phyloP scores from a whole-genome alignment of 2,113 vertebrate species.

The Hemiprocne comata region DNA sequence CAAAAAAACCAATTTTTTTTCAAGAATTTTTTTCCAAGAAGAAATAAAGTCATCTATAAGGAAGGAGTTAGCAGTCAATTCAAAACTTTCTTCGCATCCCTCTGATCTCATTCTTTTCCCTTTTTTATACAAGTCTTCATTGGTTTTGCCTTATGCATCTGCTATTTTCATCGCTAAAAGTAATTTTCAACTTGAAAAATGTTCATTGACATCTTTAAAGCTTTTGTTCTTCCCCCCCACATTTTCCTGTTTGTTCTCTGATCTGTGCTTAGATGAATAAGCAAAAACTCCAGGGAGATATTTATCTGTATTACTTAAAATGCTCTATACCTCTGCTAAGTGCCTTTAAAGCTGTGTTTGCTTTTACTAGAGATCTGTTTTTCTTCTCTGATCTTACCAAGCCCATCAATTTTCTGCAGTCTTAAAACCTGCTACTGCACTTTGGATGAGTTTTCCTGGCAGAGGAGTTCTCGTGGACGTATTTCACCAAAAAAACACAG shows the following conservation, averaged over 20 bases:
- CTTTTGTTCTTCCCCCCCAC: not conserved
- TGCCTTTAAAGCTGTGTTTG: constrained; percentile 36
- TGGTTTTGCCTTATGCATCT: not conserved
- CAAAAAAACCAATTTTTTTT: not conserved
- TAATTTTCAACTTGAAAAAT: constrained; percentile 53
- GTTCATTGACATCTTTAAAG: constrained; percentile 23
- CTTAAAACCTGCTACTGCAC: not conserved
- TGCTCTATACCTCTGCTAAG: constrained; percentile 33
- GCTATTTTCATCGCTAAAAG: constrained; percentile 14
- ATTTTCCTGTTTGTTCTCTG: constrained; percentile 6
- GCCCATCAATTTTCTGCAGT: constrained; percentile 35
- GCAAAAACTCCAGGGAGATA: constrained; percentile 50
- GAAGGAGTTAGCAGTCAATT: not conserved
- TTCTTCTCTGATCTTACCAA: constrained; percentile 48
- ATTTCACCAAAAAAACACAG: not conserved
- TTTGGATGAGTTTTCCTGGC: not conserved
- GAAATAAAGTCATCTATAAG: not conserved
- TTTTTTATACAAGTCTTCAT: not conserved
- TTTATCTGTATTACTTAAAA: constrained; percentile 60
- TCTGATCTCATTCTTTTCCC: not conserved
- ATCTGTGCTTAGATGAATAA: constrained; percentile 40
- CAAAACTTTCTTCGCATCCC: not conserved
- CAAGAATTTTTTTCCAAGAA: constrained; percentile 9
- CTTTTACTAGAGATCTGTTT: constrained; percentile 58
- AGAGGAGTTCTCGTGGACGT: not conserved